Conservation (phyloP, 1,140 invertebrate species). For the Macrobrachium rosenbergii region DNA sequence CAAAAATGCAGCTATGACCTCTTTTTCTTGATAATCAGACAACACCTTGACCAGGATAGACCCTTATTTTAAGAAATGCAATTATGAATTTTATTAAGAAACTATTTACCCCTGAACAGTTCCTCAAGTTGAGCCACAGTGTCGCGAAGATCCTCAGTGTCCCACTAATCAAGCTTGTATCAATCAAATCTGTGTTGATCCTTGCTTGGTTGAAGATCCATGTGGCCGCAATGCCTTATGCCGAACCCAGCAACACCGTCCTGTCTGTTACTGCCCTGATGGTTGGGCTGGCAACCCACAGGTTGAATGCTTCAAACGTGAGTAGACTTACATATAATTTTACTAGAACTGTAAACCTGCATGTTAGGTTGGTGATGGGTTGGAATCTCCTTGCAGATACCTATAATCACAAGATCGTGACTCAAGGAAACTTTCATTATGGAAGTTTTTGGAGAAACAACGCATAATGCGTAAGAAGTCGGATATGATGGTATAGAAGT, state of each 20-base stretch:
- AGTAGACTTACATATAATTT: constrained; percentile 69
- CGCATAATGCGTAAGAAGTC: neutral
- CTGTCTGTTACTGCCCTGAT: constrained; percentile 84
- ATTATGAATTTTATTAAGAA: no score
- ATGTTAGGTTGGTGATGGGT: neutral
- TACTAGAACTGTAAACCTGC: neutral
- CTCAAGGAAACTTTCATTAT: neutral
- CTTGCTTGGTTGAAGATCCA: constrained; percentile 81
- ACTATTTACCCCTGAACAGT: constrained; percentile 20
- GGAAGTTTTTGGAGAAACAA: neutral
- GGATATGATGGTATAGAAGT: neutral
- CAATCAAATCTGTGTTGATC: constrained; percentile 83
- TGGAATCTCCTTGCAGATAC: constrained; percentile 30
- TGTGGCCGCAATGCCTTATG: constrained; percentile 87
- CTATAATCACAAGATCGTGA: constrained; percentile 11
- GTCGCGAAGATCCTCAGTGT: constrained; percentile 83
- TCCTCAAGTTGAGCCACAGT: constrained; percentile 77
- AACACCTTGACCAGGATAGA: no score
- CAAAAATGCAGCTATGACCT: no score
- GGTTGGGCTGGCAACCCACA: constrained; percentile 90
- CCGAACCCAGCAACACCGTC: constrained; percentile 79
- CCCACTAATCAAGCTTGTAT: constrained; percentile 86
- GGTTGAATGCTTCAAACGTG: constrained; percentile 88
- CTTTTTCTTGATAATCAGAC: no score
- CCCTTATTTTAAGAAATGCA: no score